phyloP scores from a whole-genome alignment of 2,888 invertebrate genomes.

The Sepiola atlantica region DNA sequence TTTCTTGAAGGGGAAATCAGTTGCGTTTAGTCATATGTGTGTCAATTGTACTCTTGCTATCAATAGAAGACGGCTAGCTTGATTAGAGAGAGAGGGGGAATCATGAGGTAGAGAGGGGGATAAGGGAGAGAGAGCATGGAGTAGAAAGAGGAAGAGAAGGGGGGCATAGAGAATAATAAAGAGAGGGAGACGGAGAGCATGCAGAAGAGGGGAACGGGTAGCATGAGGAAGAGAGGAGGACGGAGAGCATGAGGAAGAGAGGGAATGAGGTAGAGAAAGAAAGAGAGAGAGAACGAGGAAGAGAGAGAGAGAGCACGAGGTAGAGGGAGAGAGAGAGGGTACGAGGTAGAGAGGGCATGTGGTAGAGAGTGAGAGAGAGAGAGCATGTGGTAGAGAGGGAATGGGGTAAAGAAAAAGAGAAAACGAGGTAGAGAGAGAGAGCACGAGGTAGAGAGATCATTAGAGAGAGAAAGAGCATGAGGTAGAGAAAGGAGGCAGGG shows the following conservation, averaged over 20 bases:
- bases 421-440: neutral
- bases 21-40: neutral
- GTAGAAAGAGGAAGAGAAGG: neutral
- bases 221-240: neutral
- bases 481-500: neutral
- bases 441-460: neutral
- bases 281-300: neutral
- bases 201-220: neutral
- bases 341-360: too few relatives aligned
- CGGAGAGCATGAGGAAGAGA: neutral
- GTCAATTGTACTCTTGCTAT: constrained; percentile 13
- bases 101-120: neutral
- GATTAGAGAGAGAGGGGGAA: neutral
- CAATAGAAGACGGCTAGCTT: neutral
- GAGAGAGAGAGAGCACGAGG: neutral
- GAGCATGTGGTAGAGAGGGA: too few relatives aligned
- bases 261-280: neutral
- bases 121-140: neutral
- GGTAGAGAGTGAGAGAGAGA: too few relatives aligned
- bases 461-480: too few relatives aligned
- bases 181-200: neutral
- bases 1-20: neutral
- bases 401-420: neutral
- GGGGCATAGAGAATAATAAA: neutral
- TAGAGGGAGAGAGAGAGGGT: too few relatives aligned